Evolutionary conservation across 2,888 invertebrate species (phyloP), one percentile per base, ranked within the genome.

Genomic region (Protodeltote pygarga): DNA sequence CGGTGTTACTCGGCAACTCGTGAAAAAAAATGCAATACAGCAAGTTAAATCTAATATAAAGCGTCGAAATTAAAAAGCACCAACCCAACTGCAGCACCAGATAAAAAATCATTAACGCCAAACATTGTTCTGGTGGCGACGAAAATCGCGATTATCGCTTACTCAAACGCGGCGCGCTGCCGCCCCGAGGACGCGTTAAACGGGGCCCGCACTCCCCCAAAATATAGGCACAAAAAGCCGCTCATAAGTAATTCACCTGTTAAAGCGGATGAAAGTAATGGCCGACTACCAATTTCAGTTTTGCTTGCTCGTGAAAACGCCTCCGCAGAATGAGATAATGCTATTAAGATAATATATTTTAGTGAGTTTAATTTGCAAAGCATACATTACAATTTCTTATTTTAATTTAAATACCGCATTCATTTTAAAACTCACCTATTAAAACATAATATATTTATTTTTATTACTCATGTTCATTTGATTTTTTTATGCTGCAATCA

Each of bases 71-170:
- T 55, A 48, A 51, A 66, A 49, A 49, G 42, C 25, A 14, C 24
- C 46, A 32, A 13, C 29, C 35, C 55, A 32, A 46, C 52, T 66
- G 57, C 47, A 57, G 44, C 35, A 13, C 11, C 37, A 40, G 61
- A 63, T 65, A 60, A 70, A 58, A 55, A 58, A 62, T 47, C 70
- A 59, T 54, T 49, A 46, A 49, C 46, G 42, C 55, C 47, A 61
- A 75, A 74, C 65, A 63, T 66, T 66, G 54, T 69, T 61, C 46
- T 62, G 66, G 41, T 45, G 54, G 75, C 65, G 74, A 63, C 65
- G 58, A 63, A 70, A 73, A 75, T 73, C 70, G 75, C 63, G 71
- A 75, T 79, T 65, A 77, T 77, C 75, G 62, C 69, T 52, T 62
- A 66, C 53, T 68, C 73, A 72, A 75, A 76, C 72, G 62, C 59